Conservation (phyloP, 1,140 invertebrate species). For the Pseudomyrmex flavicornis region DNA sequence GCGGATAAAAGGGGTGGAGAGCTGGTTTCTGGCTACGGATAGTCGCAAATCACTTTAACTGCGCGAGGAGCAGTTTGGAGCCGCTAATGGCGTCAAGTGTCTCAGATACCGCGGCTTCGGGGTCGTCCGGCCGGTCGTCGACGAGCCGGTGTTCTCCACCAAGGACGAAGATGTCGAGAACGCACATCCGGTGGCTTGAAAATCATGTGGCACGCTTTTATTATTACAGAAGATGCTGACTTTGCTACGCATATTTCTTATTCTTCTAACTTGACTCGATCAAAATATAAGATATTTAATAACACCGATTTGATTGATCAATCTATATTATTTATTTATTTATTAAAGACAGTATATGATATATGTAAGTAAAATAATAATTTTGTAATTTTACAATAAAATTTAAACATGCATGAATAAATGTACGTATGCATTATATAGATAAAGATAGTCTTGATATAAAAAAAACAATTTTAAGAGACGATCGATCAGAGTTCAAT, state of each 20-base stretch:
- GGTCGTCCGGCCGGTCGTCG: constrained; percentile 76
- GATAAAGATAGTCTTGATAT: too few relatives aligned
- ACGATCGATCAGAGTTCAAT: background rate
- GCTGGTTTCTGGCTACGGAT: constrained; percentile 77
- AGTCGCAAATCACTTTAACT: constrained; percentile 85
- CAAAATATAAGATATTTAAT: background rate
- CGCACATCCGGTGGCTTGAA: background rate
- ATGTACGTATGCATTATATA: too few relatives aligned
- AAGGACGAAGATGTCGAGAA: constrained; percentile 49
- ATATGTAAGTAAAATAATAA: background rate
- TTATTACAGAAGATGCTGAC: background rate
- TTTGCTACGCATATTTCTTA: background rate
- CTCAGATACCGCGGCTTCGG: constrained; percentile 81
- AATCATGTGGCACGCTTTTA: constrained; percentile 18
- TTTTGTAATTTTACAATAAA: too few relatives aligned
- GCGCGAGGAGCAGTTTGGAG: constrained; percentile 83
- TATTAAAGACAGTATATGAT: background rate
- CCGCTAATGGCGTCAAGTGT: constrained; percentile 85
- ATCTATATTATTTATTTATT: background rate
- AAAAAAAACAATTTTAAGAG: too few relatives aligned
- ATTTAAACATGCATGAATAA: too few relatives aligned
- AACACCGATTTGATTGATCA: background rate
- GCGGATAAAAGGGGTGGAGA: constrained; percentile 55
- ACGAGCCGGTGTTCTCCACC: constrained; percentile 59
- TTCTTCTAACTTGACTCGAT: background rate